phyloP scores from a whole-genome alignment of 2,888 invertebrate species.

The Ramazzottius varieornatus region DNA sequence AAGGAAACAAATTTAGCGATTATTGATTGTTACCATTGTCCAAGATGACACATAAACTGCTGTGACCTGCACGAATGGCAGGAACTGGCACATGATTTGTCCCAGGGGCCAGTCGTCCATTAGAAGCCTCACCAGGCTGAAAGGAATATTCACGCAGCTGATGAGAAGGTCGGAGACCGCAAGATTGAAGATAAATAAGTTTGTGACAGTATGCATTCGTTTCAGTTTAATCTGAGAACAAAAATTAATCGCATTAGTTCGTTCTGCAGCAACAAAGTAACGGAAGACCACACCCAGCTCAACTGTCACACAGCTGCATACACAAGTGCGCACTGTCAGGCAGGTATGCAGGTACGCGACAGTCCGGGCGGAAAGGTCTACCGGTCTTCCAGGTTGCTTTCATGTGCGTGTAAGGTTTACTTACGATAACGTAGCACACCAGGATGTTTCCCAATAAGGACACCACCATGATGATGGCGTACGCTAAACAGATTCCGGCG shows the following conservation, averaged over 20 bases:
- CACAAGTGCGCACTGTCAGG: too few relatives aligned
- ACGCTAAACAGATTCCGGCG: constrained; percentile 15
- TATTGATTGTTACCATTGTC: constrained; percentile 25
- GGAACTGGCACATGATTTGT: constrained; percentile 21
- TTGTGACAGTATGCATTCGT: constrained; percentile 20
- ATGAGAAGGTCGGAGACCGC: constrained; percentile 24
- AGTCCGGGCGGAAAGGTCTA: too few relatives aligned
- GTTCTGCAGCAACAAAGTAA: too few relatives aligned
- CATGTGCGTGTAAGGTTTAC: too few relatives aligned
- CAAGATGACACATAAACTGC: constrained; percentile 26
- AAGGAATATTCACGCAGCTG: constrained; percentile 24
- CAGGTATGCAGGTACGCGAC: too few relatives aligned
- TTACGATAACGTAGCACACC: constrained; percentile 28
- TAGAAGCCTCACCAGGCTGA: constrained; percentile 22
- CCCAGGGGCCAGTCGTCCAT: constrained; percentile 26
- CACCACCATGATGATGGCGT: constrained; percentile 25
- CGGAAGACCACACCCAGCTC: too few relatives aligned
- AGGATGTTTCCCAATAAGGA: constrained; percentile 24
- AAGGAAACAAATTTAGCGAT: too few relatives aligned
- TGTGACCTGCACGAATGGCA: constrained; percentile 23
- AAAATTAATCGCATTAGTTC: too few relatives aligned
- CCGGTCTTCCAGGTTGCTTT: too few relatives aligned
- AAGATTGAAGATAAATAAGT: constrained; percentile 31
- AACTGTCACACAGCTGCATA: too few relatives aligned
- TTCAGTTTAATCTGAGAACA: too few relatives aligned